These are phyloP conservation scores for Nycticorax nycticorax DNA, from an alignment of 2,113 vertebrate genomes.

Conservation along the genomic window DNA sequence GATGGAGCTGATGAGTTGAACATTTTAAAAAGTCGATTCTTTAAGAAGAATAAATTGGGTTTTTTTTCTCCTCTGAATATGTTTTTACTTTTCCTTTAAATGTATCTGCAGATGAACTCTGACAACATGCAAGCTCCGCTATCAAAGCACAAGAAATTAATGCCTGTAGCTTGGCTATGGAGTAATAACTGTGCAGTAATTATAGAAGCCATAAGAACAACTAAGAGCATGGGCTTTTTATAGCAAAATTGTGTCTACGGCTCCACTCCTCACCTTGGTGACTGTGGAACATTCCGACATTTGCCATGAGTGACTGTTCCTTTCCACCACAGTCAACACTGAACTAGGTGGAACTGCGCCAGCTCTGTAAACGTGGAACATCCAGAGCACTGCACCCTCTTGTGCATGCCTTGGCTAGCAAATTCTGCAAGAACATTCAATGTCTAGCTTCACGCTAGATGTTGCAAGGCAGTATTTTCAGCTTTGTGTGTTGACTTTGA, in stretches of 20 bases:
- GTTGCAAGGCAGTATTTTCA: not conserved
- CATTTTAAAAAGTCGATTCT: not conserved
- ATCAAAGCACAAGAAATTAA: not conserved
- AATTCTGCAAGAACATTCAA: not conserved
- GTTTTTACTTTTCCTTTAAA: not conserved
- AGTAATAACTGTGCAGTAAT: not conserved
- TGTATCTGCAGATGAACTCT: not conserved
- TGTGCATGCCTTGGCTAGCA: not conserved
- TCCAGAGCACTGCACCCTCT: not conserved
- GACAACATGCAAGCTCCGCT: not conserved
- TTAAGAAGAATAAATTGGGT: not conserved
- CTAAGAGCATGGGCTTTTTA: not conserved
- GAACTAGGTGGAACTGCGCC: not conserved
- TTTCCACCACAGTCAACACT: not conserved
- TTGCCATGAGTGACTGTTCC: not conserved
- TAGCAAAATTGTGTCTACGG: not conserved
- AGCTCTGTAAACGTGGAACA: not conserved
- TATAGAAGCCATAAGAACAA: not conserved
- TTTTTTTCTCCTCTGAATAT: not conserved
- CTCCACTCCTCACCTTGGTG: not conserved
- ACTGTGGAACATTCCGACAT: fast-evolving
- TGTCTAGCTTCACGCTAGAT: not conserved
- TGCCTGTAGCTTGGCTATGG: not conserved
- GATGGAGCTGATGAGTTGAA: not conserved
- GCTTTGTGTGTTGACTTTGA: not conserved